Base-by-base conservation (phyloP, 2,113 vertebrate genomes). In the Syngnathus scovelli region DNA sequence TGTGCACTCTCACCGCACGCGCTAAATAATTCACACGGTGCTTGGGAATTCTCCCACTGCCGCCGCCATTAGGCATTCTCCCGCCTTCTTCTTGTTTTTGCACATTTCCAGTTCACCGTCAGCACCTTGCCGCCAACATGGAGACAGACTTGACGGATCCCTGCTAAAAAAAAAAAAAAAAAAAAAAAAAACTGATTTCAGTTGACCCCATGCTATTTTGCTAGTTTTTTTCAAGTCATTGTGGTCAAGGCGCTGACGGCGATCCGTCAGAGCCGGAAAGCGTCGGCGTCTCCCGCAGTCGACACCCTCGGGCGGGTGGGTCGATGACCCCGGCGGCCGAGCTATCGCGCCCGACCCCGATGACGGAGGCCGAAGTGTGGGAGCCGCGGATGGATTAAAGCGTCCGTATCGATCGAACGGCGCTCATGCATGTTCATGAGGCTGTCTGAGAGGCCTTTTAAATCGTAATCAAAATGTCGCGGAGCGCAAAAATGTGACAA, bases 21-120 rank as follows among this genome's bases (percentile, higher is more conserved):
- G 66, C 84, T 89, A 86, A 89, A 89, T 89, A 89, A 89, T 89
- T 89, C 88, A 89, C 82, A 80, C 83, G 75, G 84, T 89, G 76
- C 86, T 88, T 85, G 84, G 88, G 82, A 83, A 87, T 88, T 87
- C 88, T 88, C 84, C 81, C 27, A 33, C 27, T 80, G 49, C 75
- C 72, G 82, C 85, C 77, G 80, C 84, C 86, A 89, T 87, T 88
- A 88, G 85, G 83, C 83, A 79, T 77, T 80, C 82, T 83, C 75
- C 46, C 77, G 74, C 83, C 72, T 80, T 76, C 52, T 77, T 71
- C 64, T 69, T 61, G 71, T 64, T 61, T 83, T 79, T 83, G 71
- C 79, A 71, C 69, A 75, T 69, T 75, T 70, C 60, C 61, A 81
- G 74, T 82, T 44, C 41, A 69, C 21, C 56, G 27, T 65, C 71